A percentile compares a stretch with the other conserved stretches of the same genome.
Evolutionary conservation across 2,797 vertebrate genomes (phyloP).

Genomic region (Oreortyx pictus): DNA sequence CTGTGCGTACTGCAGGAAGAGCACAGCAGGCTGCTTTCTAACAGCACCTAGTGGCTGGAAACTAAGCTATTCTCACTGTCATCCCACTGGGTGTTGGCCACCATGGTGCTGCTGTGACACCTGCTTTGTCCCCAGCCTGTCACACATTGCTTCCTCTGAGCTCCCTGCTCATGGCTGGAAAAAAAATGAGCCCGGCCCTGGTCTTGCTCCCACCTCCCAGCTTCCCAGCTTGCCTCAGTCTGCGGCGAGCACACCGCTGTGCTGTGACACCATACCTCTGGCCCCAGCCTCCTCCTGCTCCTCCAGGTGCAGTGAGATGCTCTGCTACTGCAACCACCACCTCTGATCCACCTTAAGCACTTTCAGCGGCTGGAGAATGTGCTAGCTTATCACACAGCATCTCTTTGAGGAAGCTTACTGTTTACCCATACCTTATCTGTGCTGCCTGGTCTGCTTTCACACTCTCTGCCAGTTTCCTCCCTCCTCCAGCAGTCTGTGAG

Average conservation of each 20-base stretch:
- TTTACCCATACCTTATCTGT: background rate
- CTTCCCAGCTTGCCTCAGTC: background rate
- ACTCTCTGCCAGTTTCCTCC: background rate
- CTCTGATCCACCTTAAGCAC: background rate
- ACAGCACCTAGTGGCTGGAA: background rate
- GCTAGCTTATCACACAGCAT: background rate
- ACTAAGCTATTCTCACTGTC: background rate
- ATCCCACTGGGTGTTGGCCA: background rate
- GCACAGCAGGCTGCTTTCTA: background rate
- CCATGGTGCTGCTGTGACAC: background rate
- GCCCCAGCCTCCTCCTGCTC: background rate
- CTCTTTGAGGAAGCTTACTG: background rate
- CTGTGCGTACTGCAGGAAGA: background rate
- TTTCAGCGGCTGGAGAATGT: background rate
- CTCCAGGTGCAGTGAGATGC: background rate
- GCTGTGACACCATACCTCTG: background rate
- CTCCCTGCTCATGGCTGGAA: background rate
- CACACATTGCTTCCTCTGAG: background rate
- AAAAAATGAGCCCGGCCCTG: background rate
- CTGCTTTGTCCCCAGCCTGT: background rate
- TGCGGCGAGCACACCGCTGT: background rate
- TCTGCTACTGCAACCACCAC: background rate
- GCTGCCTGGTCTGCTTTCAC: background rate
- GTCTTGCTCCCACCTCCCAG: background rate
- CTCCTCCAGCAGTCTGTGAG: background rate